Base-by-base conservation (phyloP, 2,888 invertebrate genomes). In the Drosophila falleni region DNA sequence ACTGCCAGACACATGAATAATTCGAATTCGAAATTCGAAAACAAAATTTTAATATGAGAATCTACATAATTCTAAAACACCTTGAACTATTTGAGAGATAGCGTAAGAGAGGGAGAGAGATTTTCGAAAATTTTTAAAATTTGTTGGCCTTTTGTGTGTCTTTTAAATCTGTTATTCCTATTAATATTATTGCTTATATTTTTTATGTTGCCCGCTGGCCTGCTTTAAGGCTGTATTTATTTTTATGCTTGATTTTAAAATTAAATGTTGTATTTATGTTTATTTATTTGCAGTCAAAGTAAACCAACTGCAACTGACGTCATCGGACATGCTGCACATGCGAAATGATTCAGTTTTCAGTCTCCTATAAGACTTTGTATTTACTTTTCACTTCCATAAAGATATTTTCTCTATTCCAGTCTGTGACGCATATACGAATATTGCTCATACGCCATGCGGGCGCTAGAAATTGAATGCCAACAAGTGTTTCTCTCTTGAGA, bases 391-490 rank as follows among this genome's bases (percentile, higher is more conserved):
- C 41, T 37, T 13, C 37, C 31, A 47, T 10, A 49, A 13, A 60
- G 51, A 47, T 49, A 41, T 73, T 41, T 54, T 53, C 13, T 50
- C 33, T 26, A 50, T 64, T 81, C 81, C 87, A 77, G 65, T 54
- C 53, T 49, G 58, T 81, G 80, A 79, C 74, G 68, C 63, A 71
- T 55, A n/a, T n/a, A 19, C 13, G 29, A 54, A 44, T 35, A 69
- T 55, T 56, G 60, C 74, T 54, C 67, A 80, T 83, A 74, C 87
- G 89, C 78, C 84, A 62, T 68, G 87, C 68, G 70, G 73, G 65
- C 55, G 72, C 63, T 46, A 19, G 42, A 50, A 62, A 59, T 46
- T 54, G 56, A 50, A 50, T 67, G 51, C 33, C 70, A 66, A 66
- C 80, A 81, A 80, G 80, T 80, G 82, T 76, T 75, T 62, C 23